Percentiles rank a stretch among this genome's conserved stretches.
Conservation (phyloP, 92 coral and sea anemone genomes). For the Zoanthus sansibaricus region DNA sequence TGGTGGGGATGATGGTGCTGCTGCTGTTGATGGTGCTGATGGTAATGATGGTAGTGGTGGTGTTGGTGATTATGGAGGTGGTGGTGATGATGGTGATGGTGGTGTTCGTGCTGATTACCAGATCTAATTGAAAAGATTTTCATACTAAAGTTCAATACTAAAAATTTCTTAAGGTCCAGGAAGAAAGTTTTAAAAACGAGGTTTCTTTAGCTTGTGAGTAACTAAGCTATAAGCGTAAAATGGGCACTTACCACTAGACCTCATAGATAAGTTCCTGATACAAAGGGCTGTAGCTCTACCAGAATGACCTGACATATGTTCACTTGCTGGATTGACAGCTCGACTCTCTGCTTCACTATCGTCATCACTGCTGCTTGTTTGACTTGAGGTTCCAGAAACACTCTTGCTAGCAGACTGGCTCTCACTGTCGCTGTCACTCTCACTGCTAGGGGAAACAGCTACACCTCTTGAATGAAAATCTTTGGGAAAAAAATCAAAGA, state of each 20-base stretch:
- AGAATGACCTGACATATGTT: constrained; percentile 60
- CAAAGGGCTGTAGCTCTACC: constrained; percentile 81
- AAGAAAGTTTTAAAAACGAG: too few relatives aligned
- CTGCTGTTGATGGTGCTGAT: too few relatives aligned
- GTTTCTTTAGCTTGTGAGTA: too few relatives aligned
- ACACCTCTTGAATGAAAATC: constrained; percentile 58
- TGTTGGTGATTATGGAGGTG: too few relatives aligned
- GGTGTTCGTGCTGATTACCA: too few relatives aligned
- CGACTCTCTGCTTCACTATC: constrained; percentile 82
- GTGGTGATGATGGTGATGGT: too few relatives aligned
- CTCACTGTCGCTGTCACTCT: constrained; percentile 87
- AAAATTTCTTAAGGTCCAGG: too few relatives aligned
- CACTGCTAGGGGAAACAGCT: constrained; percentile 71
- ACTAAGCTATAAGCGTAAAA: background rate
- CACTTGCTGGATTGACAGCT: constrained; percentile 60
- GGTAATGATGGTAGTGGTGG: too few relatives aligned
- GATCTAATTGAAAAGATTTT: too few relatives aligned
- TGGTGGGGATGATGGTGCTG: too few relatives aligned
- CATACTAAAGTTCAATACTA: too few relatives aligned
- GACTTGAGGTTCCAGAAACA: constrained; percentile 79
- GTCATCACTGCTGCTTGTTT: constrained; percentile 78
- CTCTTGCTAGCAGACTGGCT: constrained; percentile 80
- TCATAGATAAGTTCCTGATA: constrained; percentile 82
- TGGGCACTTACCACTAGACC: constrained; percentile 87
- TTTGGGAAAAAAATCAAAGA: constrained; percentile 30